Percentiles rank a stretch among this genome's conserved stretches.
Conservation (phyloP, 1,140 invertebrate species). For the Polyergus mexicanus region DNA sequence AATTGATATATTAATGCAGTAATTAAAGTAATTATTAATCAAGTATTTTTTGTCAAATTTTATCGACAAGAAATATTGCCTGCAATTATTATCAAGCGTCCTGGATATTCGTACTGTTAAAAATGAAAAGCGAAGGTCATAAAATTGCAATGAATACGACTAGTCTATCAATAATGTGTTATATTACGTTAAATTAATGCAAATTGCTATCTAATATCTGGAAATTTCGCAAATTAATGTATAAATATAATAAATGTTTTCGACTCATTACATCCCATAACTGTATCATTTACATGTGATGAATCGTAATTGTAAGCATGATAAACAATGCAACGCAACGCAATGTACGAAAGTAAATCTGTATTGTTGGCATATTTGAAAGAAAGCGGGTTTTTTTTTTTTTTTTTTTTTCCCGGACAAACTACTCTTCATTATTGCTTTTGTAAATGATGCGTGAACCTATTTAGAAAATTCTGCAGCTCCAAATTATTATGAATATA, state of each 20-base stretch:
- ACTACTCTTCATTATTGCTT: slow-evolving; percentile 13
- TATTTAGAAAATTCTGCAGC: neutral
- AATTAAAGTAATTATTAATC: slow-evolving; percentile 6
- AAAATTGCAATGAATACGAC: neutral
- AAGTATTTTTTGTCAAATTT: neutral
- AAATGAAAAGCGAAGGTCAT: neutral
- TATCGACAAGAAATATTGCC: neutral
- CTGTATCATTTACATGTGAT: neutral
- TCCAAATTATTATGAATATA: neutral
- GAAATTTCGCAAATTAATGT: neutral
- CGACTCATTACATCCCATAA: neutral
- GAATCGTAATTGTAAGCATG: slow-evolving; percentile 11
- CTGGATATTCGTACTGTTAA: neutral
- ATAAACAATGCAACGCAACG: neutral
- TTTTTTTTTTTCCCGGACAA: neutral
- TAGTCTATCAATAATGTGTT: neutral
- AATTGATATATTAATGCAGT: neutral
- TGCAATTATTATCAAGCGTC: neutral
- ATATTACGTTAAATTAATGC: neutral
- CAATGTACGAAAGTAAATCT: neutral
- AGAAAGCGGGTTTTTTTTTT: too few relatives aligned
- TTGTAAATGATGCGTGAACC: neutral
- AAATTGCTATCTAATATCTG: neutral
- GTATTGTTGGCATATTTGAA: neutral
- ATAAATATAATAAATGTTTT: neutral